A percentile compares a stretch with the other conserved stretches of the same genome.
Conservation (phyloP, 2,113 vertebrate species). For the Odocoileus virginianus region DNA sequence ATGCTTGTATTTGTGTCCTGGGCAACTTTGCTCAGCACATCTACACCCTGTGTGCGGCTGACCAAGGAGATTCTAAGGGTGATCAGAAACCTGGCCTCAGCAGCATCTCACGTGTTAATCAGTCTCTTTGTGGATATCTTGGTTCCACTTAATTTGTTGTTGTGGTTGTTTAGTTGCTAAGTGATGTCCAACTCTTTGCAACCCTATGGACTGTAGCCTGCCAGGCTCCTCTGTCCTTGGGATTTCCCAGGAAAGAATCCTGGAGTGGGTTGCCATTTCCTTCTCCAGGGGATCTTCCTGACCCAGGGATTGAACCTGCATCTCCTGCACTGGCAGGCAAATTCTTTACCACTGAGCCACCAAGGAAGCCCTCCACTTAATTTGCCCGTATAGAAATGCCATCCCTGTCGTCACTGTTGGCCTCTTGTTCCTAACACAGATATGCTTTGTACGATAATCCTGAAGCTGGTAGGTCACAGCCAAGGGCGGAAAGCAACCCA, state of each 20-base stretch:
- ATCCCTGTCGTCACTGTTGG: background rate
- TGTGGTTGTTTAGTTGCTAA: background rate
- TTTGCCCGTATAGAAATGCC: background rate
- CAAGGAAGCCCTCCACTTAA: background rate
- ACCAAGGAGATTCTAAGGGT: background rate
- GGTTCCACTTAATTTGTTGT: background rate
- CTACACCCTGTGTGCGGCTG: rapidly evolving
- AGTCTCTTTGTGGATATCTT: background rate
- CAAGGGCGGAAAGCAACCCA: rapidly evolving
- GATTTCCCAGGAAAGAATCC: background rate
- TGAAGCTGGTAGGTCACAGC: rapidly evolving
- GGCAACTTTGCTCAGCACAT: rapidly evolving
- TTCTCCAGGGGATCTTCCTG: background rate
- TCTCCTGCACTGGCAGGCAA: background rate
- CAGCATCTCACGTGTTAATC: background rate
- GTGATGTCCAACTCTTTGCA: background rate
- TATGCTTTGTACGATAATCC: too few relatives aligned
- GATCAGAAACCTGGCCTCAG: background rate
- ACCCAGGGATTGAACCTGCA: background rate
- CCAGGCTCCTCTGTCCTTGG: background rate
- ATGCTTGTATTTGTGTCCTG: too few relatives aligned
- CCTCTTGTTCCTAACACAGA: background rate
- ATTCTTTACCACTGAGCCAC: background rate
- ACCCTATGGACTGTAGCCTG: rapidly evolving
- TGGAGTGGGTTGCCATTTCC: background rate